Conservation (phyloP, 2,797 vertebrate species). For the Urosaurus nigricauda region DNA sequence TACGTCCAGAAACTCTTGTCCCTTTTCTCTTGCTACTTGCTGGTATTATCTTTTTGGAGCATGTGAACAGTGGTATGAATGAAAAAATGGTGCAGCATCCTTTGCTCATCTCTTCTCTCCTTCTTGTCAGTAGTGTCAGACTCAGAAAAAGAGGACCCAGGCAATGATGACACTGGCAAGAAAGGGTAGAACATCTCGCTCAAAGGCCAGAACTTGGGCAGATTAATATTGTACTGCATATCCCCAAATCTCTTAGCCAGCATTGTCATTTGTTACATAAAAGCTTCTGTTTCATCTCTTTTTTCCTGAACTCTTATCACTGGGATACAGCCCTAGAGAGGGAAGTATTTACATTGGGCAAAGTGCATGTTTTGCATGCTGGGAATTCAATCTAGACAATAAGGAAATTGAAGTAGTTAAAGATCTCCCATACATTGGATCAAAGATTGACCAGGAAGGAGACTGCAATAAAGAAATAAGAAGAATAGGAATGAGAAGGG, state of each 20-base stretch:
- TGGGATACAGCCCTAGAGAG: background rate
- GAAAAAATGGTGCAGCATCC: background rate
- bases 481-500: no score
- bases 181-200: background rate
- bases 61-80: background rate
- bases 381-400: no score
- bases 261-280: no score
- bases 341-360: no score
- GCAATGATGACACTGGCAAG: background rate
- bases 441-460: no score
- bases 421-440: no score
- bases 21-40: background rate
- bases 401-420: no score
- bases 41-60: background rate
- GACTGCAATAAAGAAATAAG: no score
- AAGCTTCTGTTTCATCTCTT: background rate
- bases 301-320: background rate
- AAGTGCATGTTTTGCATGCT: background rate
- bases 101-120: background rate
- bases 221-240: no score
- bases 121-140: background rate
- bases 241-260: no score
- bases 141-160: background rate
- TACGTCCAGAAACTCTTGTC: background rate
- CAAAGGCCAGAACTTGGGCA: no score